Evolutionary conservation across 2,113 vertebrate species (phyloP).

Genomic region (Nipponia nippon): DNA sequence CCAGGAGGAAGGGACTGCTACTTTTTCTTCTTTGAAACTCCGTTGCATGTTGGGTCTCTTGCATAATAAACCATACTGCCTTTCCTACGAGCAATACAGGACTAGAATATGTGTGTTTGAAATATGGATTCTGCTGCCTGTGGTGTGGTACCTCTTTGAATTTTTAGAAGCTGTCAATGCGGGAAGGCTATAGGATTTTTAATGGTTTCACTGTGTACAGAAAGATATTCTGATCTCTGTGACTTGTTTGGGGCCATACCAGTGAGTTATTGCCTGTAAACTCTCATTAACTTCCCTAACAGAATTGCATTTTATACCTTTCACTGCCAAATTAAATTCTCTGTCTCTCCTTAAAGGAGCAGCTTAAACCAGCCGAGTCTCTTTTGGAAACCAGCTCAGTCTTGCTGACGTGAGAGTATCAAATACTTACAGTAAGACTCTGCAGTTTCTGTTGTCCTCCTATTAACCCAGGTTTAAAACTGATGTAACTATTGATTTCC

Average conservation of each 20-base stretch:
- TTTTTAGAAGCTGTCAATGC: background rate
- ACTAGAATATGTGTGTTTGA: background rate
- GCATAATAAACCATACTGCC: background rate
- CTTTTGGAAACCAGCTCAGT: background rate
- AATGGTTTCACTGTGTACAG: background rate
- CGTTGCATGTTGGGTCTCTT: accelerated
- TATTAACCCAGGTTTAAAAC: background rate
- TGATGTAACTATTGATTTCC: background rate
- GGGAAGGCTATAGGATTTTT: background rate
- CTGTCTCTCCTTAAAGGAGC: background rate
- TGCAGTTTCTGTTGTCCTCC: background rate
- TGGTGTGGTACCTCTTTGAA: background rate
- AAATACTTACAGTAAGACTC: background rate
- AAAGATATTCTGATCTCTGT: background rate
- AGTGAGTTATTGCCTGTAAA: background rate
- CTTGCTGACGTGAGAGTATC: background rate
- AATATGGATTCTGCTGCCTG: background rate
- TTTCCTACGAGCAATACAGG: background rate
- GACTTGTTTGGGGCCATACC: background rate
- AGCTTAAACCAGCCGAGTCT: background rate
- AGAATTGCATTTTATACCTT: background rate
- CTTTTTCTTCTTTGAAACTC: background rate
- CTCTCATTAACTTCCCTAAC: background rate
- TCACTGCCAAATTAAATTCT: background rate
- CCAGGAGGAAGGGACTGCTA: background rate